Percentiles rank a stretch among this genome's conserved stretches.
phyloP scores from a whole-genome alignment of 2,797 vertebrate genomes.

The Salmo trutta region DNA sequence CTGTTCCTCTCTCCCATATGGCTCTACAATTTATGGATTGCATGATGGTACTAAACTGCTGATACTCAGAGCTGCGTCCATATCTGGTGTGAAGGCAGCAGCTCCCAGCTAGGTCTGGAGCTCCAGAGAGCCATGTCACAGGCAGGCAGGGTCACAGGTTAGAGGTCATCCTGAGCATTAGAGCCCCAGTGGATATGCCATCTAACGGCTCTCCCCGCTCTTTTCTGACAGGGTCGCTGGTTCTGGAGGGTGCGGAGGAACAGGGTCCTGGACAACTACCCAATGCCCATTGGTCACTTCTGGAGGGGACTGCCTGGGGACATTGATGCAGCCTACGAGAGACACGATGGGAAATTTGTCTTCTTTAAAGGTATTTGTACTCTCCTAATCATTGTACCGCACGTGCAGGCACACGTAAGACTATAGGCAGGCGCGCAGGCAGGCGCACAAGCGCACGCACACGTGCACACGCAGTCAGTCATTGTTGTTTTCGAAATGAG shows the following conservation, averaged over 20 bases:
- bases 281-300: slow-evolving; percentile 96
- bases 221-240: slow-evolving; percentile 85
- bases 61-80: neutral
- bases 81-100: neutral
- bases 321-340: slow-evolving; percentile 92
- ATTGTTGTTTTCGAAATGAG: neutral
- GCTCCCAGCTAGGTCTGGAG: neutral
- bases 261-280: slow-evolving; percentile 94
- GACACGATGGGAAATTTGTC: slow-evolving; percentile 91
- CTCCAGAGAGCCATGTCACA: neutral
- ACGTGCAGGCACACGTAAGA: neutral
- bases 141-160: neutral
- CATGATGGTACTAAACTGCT: neutral
- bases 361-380: slow-evolving; percentile 91
- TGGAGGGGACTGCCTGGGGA: slow-evolving; percentile 94
- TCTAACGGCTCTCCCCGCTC: neutral
- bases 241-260: slow-evolving; percentile 97
- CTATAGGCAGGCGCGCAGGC: neutral
- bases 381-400: neutral
- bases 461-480: neutral
- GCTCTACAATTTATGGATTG: neutral
- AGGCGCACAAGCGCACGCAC: neutral
- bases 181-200: neutral
- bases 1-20: slow-evolving; percentile 3
- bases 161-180: neutral